A percentile compares a stretch with the other conserved stretches of the same genome.
Evolutionary conservation across 2,113 vertebrate genomes (phyloP).

Genomic region (Pica pica): DNA sequence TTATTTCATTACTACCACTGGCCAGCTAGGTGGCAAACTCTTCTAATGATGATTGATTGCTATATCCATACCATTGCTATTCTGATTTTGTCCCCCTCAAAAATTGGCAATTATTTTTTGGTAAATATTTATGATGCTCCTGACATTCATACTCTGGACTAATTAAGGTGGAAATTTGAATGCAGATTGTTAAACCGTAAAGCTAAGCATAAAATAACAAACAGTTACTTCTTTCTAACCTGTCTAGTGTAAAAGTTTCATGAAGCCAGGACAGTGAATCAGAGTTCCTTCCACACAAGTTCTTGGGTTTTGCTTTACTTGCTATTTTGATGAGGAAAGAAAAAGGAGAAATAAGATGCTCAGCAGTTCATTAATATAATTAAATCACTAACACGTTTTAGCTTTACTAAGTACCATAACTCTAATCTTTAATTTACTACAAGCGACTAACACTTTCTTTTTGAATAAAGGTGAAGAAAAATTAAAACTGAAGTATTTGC

Average conservation of each 20-base stretch:
- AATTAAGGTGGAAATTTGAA: not conserved
- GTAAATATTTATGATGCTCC: not conserved
- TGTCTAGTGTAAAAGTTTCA: not conserved
- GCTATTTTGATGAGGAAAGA: not conserved
- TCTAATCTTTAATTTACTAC: not conserved
- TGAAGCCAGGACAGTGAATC: not conserved
- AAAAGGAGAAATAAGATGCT: not conserved
- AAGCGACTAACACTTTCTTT: not conserved
- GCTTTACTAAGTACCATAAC: not conserved
- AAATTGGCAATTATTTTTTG: not conserved
- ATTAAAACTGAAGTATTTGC: not conserved
- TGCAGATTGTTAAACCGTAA: not conserved
- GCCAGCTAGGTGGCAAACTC: not conserved
- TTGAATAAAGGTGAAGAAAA: not conserved
- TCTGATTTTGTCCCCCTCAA: not conserved
- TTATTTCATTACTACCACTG: not conserved
- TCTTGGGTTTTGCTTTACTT: not conserved
- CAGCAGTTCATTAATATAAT: not conserved
- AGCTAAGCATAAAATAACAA: not conserved
- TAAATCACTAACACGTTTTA: not conserved
- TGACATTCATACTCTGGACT: not conserved
- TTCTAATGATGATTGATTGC: not conserved
- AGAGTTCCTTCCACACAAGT: not conserved
- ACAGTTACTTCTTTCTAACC: not conserved
- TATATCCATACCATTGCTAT: not conserved